phyloP scores from a whole-genome alignment of 2,113 vertebrate genomes.

The rabbit (Oryctolagus cuniculus) region mOryCun1.1 NC_091446.1:29526001-29526500 shows the following conservation, averaged over 20 bases:
- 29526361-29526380: neutral
- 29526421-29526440: neutral
- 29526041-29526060: too few species aligned
- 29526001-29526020: too few species aligned
- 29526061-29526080: too few species aligned
- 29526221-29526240: conserved; percentile 92
- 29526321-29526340: conserved; percentile 93
- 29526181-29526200: too few species aligned
- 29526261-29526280: conserved; percentile 96
- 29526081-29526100: too few species aligned
- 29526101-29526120: too few species aligned
- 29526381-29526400: neutral
- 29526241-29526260: conserved; percentile 97
- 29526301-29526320: conserved; percentile 98
- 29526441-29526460: neutral
- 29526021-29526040: too few species aligned
- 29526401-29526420: neutral
- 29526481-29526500: neutral
- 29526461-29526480: neutral
- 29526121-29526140: too few species aligned
- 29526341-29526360: conserved; percentile 15
- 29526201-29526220: too few species aligned
- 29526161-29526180: too few species aligned
- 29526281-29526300: conserved; percentile 96
- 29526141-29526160: too few species aligned